A percentile compares a stretch with the other conserved stretches of the same genome.
Conservation (phyloP, 2,888 invertebrate genomes). For the Scaptomyza caliginosa region DNA sequence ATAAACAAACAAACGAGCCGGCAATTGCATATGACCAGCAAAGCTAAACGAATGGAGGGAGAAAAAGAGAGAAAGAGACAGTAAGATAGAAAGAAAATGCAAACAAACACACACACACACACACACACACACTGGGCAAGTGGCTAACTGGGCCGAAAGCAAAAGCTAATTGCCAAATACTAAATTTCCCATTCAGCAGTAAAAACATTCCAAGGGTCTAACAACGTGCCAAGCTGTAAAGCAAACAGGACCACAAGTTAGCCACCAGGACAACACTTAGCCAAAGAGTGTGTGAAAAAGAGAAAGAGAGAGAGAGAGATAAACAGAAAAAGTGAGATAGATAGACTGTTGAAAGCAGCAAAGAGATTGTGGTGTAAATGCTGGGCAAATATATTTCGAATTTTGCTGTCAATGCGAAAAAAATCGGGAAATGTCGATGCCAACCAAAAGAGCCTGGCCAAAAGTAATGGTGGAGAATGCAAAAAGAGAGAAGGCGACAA, state of each 20-base stretch:
- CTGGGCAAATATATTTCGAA: slow-evolving; percentile 77
- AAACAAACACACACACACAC: background rate
- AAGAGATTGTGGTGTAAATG: slow-evolving; percentile 61
- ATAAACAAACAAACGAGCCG: slow-evolving; percentile 74
- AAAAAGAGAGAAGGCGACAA: background rate
- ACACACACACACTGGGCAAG: slow-evolving; percentile 33
- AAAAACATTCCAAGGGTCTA: slow-evolving; percentile 68
- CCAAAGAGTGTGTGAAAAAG: background rate
- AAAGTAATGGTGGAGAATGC: background rate
- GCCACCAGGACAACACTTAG: slow-evolving; percentile 43
- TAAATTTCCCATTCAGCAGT: slow-evolving; percentile 81
- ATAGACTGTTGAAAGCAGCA: slow-evolving; percentile 55
- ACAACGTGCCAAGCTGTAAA: slow-evolving; percentile 61
- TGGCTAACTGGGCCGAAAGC: slow-evolving; percentile 65
- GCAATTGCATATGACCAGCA: slow-evolving; percentile 44
- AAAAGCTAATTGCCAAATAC: slow-evolving; percentile 81
- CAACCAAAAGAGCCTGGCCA: slow-evolving; percentile 4
- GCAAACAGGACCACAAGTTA: slow-evolving; percentile 41
- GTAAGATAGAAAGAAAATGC: background rate
- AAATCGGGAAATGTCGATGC: slow-evolving; percentile 55
- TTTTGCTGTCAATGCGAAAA: slow-evolving; percentile 77
- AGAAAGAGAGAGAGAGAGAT: background rate
- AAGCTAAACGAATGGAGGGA: slow-evolving; percentile 5
- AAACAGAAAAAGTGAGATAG: background rate
- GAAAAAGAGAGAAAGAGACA: background rate